Conservation (phyloP, 2,888 invertebrate species). For the Noctuana brunneofusca region DNA sequence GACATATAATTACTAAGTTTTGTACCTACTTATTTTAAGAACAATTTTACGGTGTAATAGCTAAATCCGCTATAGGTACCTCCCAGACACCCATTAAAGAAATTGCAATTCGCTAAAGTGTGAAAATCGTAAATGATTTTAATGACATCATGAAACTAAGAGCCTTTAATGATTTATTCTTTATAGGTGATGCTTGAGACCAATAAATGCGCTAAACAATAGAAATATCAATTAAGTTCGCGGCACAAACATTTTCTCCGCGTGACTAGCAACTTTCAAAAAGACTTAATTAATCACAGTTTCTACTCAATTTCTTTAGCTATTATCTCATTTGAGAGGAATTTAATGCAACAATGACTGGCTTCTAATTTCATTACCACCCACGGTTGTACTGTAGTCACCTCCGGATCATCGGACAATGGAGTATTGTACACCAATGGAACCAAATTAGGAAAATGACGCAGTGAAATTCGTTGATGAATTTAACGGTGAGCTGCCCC, state of each 20-base stretch:
- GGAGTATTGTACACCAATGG: slow-evolving; percentile 63
- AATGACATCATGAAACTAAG: no score
- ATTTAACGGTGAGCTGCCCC: slow-evolving; percentile 19
- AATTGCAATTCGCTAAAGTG: no score
- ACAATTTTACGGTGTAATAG: no score
- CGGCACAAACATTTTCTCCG: slow-evolving; percentile 29
- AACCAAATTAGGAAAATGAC: slow-evolving; percentile 73
- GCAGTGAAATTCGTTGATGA: slow-evolving; percentile 49
- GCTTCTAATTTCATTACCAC: slow-evolving; percentile 77
- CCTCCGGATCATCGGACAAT: slow-evolving; percentile 50
- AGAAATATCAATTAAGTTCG: slow-evolving; percentile 35
- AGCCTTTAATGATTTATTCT: no score
- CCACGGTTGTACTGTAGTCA: slow-evolving; percentile 53
- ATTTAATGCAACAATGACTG: slow-evolving; percentile 77
- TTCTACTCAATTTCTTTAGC: slow-evolving; percentile 33
- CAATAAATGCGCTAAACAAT: slow-evolving; percentile 1
- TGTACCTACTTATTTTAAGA: no score
- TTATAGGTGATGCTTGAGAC: background rate
- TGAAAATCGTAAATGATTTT: no score
- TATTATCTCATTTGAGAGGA: slow-evolving; percentile 67
- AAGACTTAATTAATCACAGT: slow-evolving; percentile 45
- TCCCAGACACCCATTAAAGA: no score
- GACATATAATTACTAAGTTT: no score
- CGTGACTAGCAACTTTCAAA: slow-evolving; percentile 39
- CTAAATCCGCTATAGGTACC: no score